A percentile compares a stretch with the other conserved stretches of the same genome.
phyloP scores from a whole-genome alignment of 2,113 vertebrate genomes.

The Argyrosomus japonicus region DNA sequence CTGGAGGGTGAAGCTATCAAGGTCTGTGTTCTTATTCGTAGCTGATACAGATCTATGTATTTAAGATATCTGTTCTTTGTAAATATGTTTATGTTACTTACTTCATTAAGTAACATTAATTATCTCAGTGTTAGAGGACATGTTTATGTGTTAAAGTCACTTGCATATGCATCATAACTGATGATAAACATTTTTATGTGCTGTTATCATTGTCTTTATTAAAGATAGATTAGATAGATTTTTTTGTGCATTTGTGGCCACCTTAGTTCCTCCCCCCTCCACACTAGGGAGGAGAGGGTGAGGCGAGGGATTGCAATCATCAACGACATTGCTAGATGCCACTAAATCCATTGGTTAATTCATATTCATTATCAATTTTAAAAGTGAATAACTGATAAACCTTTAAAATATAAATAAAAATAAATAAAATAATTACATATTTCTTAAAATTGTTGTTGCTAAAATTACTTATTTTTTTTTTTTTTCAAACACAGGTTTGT shows the following conservation, averaged over 20 bases:
- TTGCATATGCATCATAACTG: background rate
- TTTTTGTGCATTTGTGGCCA: too few relatives aligned
- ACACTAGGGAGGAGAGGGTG: too few relatives aligned
- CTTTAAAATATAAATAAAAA: background rate
- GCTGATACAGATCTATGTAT: background rate
- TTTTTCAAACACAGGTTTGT: conserved; percentile 88
- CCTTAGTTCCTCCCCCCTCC: too few relatives aligned
- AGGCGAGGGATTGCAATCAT: too few relatives aligned
- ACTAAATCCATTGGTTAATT: too few relatives aligned
- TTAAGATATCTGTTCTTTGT: background rate
- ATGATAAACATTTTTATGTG: background rate
- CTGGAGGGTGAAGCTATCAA: background rate
- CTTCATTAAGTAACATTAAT: background rate
- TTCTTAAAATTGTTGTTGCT: background rate
- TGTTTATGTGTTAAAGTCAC: background rate
- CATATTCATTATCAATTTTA: background rate
- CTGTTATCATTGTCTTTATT: background rate
- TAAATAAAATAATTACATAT: background rate
- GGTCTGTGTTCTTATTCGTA: background rate
- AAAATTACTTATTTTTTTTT: background rate
- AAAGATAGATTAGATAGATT: background rate
- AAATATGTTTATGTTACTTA: background rate
- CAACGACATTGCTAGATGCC: too few relatives aligned
- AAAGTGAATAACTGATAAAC: background rate
- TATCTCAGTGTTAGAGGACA: background rate